Evolutionary conservation across 2,888 invertebrate genomes (phyloP).

Genomic region (Diploptera punctata): DNA sequence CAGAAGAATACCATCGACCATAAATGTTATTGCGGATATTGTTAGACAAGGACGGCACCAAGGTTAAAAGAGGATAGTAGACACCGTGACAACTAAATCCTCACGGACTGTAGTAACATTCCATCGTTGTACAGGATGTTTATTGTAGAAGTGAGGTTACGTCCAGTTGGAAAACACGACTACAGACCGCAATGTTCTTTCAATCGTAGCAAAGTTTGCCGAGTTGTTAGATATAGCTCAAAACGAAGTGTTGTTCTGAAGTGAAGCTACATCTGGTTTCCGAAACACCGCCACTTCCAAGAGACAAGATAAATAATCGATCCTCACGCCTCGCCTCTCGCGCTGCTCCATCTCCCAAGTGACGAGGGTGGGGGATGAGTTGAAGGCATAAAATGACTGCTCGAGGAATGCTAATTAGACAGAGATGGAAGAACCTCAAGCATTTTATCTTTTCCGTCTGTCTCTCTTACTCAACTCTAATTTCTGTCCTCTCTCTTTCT

Average conservation of each 20-base stretch:
- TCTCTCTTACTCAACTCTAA: constrained; percentile 9
- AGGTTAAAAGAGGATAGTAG: no score
- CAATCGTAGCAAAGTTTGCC: no score
- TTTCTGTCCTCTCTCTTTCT: constrained; percentile 22
- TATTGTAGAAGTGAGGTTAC: no score
- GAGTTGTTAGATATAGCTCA: background rate
- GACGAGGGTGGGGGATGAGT: background rate
- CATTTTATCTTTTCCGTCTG: constrained; percentile 18
- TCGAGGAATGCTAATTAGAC: constrained; percentile 53
- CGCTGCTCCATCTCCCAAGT: constrained; percentile 28
- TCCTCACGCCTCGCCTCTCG: constrained; percentile 29
- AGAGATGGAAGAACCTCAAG: constrained; percentile 47
- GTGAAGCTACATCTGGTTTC: constrained; percentile 31
- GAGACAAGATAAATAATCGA: constrained; percentile 43
- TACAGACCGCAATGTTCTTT: no score
- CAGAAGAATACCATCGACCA: no score
- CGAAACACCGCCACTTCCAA: constrained; percentile 32
- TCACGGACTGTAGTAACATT: no score
- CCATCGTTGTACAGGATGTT: no score
- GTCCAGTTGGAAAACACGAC: no score
- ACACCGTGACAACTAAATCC: no score
- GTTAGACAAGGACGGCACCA: no score
- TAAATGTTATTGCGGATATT: no score
- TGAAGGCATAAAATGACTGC: constrained; percentile 48
- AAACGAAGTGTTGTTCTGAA: background rate